These are phyloP conservation scores for Falco punctatus DNA, from an alignment of 2,113 vertebrate species.

Conservation along the genomic window DNA sequence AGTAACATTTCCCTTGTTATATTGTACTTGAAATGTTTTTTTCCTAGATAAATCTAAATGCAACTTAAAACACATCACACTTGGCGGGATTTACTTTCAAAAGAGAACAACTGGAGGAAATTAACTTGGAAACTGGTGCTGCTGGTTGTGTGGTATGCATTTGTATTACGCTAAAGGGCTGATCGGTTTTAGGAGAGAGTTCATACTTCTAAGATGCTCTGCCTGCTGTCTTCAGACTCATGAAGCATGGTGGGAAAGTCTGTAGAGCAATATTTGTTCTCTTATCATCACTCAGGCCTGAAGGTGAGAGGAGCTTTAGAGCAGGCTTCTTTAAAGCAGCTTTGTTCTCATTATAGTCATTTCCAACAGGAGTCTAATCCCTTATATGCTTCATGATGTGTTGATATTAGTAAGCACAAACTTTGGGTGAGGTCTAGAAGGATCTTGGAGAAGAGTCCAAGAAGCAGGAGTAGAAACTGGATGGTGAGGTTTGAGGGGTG, in stretches of 20 bases:
- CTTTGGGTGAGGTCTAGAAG: background rate
- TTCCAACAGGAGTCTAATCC: background rate
- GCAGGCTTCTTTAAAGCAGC: background rate
- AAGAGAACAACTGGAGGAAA: background rate
- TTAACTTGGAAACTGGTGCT: background rate
- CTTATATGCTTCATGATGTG: background rate
- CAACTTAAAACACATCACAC: background rate
- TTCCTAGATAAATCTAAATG: background rate
- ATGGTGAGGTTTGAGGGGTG: background rate
- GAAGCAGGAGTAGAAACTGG: background rate
- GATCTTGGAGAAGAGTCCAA: background rate
- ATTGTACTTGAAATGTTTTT: background rate
- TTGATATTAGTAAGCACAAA: background rate
- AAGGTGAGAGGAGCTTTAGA: background rate
- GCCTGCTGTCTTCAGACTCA: background rate
- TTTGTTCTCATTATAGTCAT: background rate
- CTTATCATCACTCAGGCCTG: background rate
- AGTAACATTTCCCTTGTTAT: background rate
- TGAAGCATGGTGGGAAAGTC: background rate
- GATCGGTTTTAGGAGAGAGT: background rate
- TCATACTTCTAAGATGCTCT: background rate
- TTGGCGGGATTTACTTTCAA: background rate
- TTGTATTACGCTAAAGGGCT: background rate
- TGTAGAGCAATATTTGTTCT: background rate
- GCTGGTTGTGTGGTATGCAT: background rate